A percentile compares a stretch with the other conserved stretches of the same genome.
Conservation (phyloP, 2,888 invertebrate species). For the Epsilonema sp. region DNA sequence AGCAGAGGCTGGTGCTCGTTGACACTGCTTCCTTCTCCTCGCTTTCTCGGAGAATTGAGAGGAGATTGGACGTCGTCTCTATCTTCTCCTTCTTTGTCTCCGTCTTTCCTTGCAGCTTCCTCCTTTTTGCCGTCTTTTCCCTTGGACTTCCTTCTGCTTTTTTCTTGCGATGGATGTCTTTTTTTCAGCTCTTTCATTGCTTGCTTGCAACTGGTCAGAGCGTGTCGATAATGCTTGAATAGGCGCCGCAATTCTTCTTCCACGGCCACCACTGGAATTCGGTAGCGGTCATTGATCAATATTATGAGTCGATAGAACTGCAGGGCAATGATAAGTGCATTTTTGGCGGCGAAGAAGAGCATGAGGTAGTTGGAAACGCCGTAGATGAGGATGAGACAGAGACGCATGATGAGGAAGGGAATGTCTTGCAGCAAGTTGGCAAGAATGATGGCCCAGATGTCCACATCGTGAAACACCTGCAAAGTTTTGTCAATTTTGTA, state of each 20-base stretch:
- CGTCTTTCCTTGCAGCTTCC: too few species aligned
- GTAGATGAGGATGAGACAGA: conserved; percentile 66
- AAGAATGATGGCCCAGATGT: conserved; percentile 34
- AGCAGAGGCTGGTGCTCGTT: too few species aligned
- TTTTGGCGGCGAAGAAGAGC: conserved; percentile 83
- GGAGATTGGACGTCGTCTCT: too few species aligned
- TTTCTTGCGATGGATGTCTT: too few species aligned
- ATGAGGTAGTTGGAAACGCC: conserved; percentile 81
- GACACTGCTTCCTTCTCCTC: too few species aligned
- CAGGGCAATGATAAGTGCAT: conserved; percentile 62
- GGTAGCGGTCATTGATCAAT: conserved; percentile 6
- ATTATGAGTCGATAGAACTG: conserved; percentile 44
- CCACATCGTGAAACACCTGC: conserved; percentile 25
- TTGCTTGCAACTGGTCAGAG: background rate
- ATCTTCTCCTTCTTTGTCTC: too few species aligned
- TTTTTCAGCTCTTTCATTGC: background rate
- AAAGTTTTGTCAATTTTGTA: background rate
- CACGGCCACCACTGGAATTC: background rate
- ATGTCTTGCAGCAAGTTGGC: conserved; percentile 34
- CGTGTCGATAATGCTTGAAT: background rate
- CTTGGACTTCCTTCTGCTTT: too few species aligned
- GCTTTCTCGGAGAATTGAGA: too few species aligned
- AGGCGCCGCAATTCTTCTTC: conserved; percentile 5
- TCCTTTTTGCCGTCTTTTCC: too few species aligned
- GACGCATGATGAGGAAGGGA: conserved; percentile 33